A percentile compares a stretch with the other conserved stretches of the same genome.
phyloP scores from a whole-genome alignment of 2,113 vertebrate species.

The Camelus bactrianus region DNA sequence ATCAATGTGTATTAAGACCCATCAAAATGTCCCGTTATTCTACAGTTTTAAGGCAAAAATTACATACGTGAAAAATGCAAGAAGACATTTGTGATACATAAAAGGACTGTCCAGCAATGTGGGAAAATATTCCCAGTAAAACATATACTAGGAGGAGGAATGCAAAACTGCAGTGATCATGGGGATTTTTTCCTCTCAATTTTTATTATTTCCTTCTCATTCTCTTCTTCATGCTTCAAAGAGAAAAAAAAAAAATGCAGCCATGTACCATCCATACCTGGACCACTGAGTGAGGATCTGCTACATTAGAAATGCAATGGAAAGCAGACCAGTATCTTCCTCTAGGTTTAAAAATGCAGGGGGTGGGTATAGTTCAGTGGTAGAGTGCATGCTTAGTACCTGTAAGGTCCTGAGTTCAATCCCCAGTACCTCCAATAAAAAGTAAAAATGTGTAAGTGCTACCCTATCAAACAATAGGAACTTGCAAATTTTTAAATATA shows the following conservation, averaged over 20 bases:
- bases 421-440: too few relatives aligned
- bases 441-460: not conserved
- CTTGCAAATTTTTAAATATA: not conserved
- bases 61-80: not conserved
- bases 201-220: not conserved
- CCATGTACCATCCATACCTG: not conserved
- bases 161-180: not conserved
- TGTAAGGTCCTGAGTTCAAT: too few relatives aligned
- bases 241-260: not conserved
- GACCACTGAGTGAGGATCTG: too few relatives aligned
- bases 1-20: not conserved
- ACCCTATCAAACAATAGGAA: not conserved
- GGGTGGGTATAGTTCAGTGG: too few relatives aligned
- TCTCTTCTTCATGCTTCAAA: not conserved
- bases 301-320: fast-evolving
- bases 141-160: not conserved
- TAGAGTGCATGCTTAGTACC: too few relatives aligned
- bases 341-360: not conserved
- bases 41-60: not conserved
- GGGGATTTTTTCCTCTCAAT: not conserved
- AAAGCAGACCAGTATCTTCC: not conserved
- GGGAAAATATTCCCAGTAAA: not conserved
- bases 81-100: not conserved
- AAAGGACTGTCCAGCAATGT: not conserved
- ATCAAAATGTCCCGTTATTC: not conserved